phyloP scores from a whole-genome alignment of 2,797 vertebrate species.

The Poecile montanus region DNA sequence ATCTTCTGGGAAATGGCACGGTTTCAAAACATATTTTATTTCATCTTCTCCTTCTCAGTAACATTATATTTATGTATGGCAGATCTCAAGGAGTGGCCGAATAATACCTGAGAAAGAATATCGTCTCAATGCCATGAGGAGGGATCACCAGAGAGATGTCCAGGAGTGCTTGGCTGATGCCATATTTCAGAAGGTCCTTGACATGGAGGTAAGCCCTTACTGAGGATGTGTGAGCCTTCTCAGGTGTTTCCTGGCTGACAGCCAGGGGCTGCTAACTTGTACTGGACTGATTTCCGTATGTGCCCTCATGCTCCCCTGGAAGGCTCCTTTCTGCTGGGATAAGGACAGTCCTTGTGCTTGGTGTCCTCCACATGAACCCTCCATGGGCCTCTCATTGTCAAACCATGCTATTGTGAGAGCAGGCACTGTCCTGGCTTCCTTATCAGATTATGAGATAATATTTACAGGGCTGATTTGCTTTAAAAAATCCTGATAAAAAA shows the following conservation, averaged over 20 bases:
- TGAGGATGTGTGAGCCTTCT: not conserved
- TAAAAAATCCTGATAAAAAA: not conserved
- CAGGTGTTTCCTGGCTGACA: not conserved
- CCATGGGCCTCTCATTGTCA: not conserved
- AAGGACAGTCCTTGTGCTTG: too few species aligned
- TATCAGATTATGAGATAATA: not conserved
- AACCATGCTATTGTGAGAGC: not conserved
- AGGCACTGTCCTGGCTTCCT: not conserved
- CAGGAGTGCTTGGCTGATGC: slow-evolving; percentile 87
- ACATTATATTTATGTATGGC: not conserved
- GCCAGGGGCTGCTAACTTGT: not conserved
- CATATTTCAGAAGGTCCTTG: slow-evolving; percentile 89
- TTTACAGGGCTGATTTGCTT: not conserved
- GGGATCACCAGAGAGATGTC: slow-evolving; percentile 82
- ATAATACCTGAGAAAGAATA: slow-evolving; percentile 94
- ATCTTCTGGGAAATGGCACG: not conserved
- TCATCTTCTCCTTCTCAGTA: not conserved
- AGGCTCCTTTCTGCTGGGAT: not conserved
- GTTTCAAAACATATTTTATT: not conserved
- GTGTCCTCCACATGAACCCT: accelerated
- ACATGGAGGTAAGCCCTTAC: slow-evolving; percentile 85
- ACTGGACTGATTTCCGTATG: accelerated
- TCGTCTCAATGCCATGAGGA: slow-evolving; percentile 82
- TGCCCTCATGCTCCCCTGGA: not conserved
- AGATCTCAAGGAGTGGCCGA: slow-evolving; percentile 92